Base-by-base conservation (phyloP, 2,888 invertebrate species). In the Amorpha juglandis region DNA sequence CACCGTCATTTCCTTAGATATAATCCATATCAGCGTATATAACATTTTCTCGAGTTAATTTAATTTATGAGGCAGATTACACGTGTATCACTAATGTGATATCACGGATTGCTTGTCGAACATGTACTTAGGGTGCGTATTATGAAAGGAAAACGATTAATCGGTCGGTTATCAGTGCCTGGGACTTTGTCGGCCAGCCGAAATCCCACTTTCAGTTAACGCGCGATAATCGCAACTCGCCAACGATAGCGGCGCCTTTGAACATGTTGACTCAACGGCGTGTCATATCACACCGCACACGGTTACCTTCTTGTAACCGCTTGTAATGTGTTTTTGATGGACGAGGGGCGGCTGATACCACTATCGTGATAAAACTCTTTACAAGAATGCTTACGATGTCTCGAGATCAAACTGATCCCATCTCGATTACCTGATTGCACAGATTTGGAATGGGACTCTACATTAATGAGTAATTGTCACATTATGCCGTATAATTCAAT, bases 221-320 rank as follows among this genome's bases (percentile, higher is more conserved):
- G 80, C 81, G 77, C 82, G 86, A 88, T 91, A 80, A 89, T 87
- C 86, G 85, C 81, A 78, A 78, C 80, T 78, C 72, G 75, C 75
- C 69, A 27, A 71, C 70, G 92, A 93, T 93, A 92, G 92, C 92
- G 92, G 93, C 72, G 69, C 79, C 86, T 92, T 92, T 92, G 90
- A 90, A 75, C 73, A 35, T 87, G 85, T 88, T 90, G 88, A 90
- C 87, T 87, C 82, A 84, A 84, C 75, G 75, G 76, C 76, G 72
- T 79, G 79, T 79, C 86, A 77, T 90, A 88, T 87, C 86, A 76
- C 80, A 73, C 72, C 74, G 81, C 86, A 76, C 80, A 73, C 72
- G 75, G 81, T 84, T 86, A 80, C 86, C 88, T 89, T 83, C 90
- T 87, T 87, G 82, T 87, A 84, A 84, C 78, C 84, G 84, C 80